Evolutionary conservation across 1,140 invertebrate species (phyloP).

Genomic region (Melanaphis sacchari): DNA sequence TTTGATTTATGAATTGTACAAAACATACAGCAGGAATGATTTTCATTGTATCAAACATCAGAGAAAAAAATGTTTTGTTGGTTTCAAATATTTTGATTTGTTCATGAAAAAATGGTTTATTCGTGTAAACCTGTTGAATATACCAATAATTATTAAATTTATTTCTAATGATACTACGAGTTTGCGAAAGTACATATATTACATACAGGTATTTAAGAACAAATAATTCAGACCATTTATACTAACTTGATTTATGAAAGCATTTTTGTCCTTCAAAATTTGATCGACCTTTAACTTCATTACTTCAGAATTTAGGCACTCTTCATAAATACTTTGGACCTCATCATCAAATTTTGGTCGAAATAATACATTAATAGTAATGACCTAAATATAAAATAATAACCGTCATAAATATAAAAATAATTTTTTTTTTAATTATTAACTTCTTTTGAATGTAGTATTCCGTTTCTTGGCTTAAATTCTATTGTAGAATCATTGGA

Average conservation of each 20-base stretch:
- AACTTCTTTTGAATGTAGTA: constrained; percentile 41
- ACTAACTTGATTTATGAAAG: constrained; percentile 11
- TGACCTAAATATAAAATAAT: background rate
- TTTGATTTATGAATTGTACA: background rate
- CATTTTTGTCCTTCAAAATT: background rate
- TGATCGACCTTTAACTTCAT: background rate
- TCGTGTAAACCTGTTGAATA: background rate
- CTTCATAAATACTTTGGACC: background rate
- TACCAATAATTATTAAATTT: background rate
- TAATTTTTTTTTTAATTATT: background rate
- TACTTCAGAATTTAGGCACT: background rate
- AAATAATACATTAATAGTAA: background rate
- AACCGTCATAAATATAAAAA: background rate
- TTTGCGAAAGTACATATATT: background rate
- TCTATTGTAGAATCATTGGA: background rate
- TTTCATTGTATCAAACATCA: background rate
- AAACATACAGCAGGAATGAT: constrained; percentile 30
- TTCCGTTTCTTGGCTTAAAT: constrained; percentile 41
- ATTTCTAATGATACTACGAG: background rate
- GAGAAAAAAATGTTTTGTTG: background rate
- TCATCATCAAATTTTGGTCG: background rate
- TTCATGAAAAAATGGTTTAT: background rate
- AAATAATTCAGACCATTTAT: background rate
- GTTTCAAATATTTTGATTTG: background rate
- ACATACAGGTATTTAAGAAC: background rate